These are phyloP conservation scores for Thalassarche chlororhynchos DNA, from an alignment of 2,113 vertebrate genomes.

Conservation along the genomic window DNA sequence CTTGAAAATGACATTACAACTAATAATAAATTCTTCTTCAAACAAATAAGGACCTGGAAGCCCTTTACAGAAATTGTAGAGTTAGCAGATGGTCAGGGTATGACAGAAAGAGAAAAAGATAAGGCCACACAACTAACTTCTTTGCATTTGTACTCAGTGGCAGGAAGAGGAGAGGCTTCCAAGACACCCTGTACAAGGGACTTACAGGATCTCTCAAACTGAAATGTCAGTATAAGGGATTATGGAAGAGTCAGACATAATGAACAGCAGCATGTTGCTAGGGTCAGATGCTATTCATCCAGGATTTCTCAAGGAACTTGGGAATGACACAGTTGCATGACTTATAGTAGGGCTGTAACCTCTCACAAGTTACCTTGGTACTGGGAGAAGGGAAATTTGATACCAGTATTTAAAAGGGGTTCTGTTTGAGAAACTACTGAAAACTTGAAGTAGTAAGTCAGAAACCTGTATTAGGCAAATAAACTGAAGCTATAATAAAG, in stretches of 20 bases:
- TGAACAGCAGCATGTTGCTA: background rate
- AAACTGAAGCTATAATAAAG: background rate
- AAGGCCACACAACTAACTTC: background rate
- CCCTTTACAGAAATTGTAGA: background rate
- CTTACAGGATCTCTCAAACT: background rate
- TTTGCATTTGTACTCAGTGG: background rate
- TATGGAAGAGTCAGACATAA: background rate
- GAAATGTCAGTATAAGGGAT: background rate
- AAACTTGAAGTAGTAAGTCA: background rate
- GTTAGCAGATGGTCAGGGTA: background rate
- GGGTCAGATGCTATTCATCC: background rate
- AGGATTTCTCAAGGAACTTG: background rate
- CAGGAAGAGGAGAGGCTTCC: background rate
- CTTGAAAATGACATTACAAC: background rate
- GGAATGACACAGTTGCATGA: rapidly evolving
- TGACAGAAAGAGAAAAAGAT: background rate
- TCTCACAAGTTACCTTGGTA: background rate
- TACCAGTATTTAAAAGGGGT: background rate
- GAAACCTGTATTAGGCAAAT: background rate
- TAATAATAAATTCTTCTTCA: background rate
- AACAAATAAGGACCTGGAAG: background rate
- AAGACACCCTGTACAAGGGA: background rate
- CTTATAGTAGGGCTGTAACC: background rate
- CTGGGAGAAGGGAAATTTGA: background rate
- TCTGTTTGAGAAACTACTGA: background rate